These are phyloP conservation scores for Odontomachus brunneus DNA, from an alignment of 1,140 invertebrate genomes.

Conservation along the genomic window DNA sequence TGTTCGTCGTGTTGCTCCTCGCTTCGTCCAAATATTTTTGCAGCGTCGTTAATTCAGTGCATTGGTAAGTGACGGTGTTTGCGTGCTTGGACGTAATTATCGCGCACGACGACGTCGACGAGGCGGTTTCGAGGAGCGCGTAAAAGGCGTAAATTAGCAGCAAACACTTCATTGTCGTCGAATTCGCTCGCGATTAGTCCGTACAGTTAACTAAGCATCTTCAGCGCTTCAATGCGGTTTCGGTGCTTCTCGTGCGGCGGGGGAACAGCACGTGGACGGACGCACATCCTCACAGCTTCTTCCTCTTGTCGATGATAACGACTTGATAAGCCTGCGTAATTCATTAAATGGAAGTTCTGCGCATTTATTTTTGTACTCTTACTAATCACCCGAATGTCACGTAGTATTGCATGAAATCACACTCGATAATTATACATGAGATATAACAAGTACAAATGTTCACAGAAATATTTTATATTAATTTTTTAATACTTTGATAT, in stretches of 20 bases:
- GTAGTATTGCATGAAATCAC: neutral
- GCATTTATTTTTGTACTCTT: slow-evolving; percentile 10
- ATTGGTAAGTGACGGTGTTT: slow-evolving; percentile 17
- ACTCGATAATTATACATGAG: neutral
- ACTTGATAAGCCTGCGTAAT: slow-evolving; percentile 24
- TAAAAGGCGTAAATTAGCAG: slow-evolving; percentile 48
- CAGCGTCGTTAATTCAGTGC: slow-evolving; percentile 55
- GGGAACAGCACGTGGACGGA: slow-evolving; percentile 47
- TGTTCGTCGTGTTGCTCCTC: slow-evolving; percentile 49
- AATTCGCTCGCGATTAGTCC: neutral
- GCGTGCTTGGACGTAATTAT: neutral
- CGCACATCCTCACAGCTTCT: slow-evolving; percentile 53
- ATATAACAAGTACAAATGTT: neutral
- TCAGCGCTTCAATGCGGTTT: neutral
- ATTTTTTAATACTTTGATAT: neutral
- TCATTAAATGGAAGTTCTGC: slow-evolving; percentile 11
- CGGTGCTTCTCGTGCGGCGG: slow-evolving; percentile 2
- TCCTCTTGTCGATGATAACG: slow-evolving; percentile 66
- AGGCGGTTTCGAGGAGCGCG: slow-evolving; percentile 13
- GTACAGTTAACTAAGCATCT: slow-evolving; percentile 59
- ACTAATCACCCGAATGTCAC: neutral
- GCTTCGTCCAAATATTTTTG: slow-evolving; percentile 29
- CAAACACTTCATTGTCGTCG: slow-evolving; percentile 40
- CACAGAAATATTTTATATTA: neutral
- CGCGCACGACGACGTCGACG: neutral